A percentile compares a stretch with the other conserved stretches of the same genome.
These are phyloP conservation scores for Philereme vetulata DNA, from an alignment of 2,888 invertebrate species.

Conservation along the genomic window DNA sequence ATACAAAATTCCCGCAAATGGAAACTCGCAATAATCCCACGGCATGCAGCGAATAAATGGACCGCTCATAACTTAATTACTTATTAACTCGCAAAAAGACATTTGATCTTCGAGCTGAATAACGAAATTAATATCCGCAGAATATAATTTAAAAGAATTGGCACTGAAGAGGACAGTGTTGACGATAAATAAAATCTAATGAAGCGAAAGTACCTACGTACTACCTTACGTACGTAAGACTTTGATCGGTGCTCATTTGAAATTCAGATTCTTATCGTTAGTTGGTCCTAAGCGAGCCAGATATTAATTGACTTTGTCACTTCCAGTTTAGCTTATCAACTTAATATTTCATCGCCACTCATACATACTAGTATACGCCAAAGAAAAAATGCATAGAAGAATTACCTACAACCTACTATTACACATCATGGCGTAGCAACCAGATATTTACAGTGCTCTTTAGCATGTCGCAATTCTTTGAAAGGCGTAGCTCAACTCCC, in stretches of 20 bases:
- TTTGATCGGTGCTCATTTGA: constrained; percentile 52
- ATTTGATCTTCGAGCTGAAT: constrained; percentile 10
- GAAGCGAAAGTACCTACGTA: constrained; percentile 26
- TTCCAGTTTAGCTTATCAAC: constrained; percentile 38
- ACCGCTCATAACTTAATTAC: constrained; percentile 44
- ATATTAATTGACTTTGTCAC: constrained; percentile 50
- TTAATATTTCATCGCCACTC: constrained; percentile 49
- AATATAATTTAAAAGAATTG: constrained; percentile 16
- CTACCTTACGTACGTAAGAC: constrained; percentile 18
- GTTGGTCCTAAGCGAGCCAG: constrained; percentile 39
- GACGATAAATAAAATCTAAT: constrained; percentile 42
- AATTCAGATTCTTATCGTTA: constrained; percentile 51
- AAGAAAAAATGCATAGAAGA: constrained; percentile 38
- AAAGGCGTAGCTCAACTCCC: constrained; percentile 5
- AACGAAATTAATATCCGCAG: constrained; percentile 19
- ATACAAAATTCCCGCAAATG: constrained; percentile 49
- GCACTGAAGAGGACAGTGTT: constrained; percentile 24
- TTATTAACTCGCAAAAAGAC: constrained; percentile 38
- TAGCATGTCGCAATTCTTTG: background rate
- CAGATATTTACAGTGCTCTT: constrained; percentile 2
- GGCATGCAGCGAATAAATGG: constrained; percentile 46
- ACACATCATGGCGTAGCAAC: background rate
- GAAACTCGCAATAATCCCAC: constrained; percentile 41
- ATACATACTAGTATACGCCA: constrained; percentile 43
- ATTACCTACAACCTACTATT: background rate